These are phyloP conservation scores for Ctenomys sociabilis DNA, from an alignment of 2,113 vertebrate species.

Conservation along the genomic window DNA sequence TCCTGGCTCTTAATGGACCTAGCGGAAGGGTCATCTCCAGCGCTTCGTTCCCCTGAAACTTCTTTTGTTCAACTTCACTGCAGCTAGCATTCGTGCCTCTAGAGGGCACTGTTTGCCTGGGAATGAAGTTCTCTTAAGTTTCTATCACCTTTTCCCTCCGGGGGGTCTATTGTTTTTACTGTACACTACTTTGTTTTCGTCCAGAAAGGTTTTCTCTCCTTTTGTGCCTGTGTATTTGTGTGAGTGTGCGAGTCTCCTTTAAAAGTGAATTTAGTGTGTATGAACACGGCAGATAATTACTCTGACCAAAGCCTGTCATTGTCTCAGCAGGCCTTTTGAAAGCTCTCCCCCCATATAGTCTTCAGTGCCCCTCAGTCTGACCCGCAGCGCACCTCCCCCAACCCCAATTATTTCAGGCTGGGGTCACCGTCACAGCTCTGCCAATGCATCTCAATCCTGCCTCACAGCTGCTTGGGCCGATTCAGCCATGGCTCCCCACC, in stretches of 20 bases:
- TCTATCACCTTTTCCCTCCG: not conserved
- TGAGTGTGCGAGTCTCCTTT: not conserved
- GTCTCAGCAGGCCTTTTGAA: conserved; percentile 43
- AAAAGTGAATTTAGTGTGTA: conserved; percentile 9
- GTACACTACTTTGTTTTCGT: not conserved
- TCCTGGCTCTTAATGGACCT: too few species aligned
- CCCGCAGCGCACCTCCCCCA: conserved; percentile 11
- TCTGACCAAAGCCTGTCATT: conserved; percentile 49
- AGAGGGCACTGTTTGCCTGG: conserved; percentile 86
- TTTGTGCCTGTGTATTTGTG: conserved; percentile 32
- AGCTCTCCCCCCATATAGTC: not conserved
- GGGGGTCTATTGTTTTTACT: conserved; percentile 67
- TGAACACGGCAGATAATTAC: conserved; percentile 47
- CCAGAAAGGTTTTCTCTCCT: conserved; percentile 17
- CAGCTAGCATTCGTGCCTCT: conserved; percentile 27
- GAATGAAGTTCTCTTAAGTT: conserved; percentile 76
- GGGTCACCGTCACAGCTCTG: conserved; percentile 75
- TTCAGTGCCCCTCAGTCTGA: not conserved
- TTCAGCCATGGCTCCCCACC: not conserved
- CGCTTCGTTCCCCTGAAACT: not conserved
- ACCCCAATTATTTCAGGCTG: conserved; percentile 47
- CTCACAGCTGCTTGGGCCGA: conserved; percentile 46
- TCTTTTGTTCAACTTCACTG: conserved; percentile 71
- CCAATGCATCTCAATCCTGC: conserved; percentile 68
- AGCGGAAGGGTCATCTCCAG: not conserved